These are phyloP conservation scores for Deilephila elpenor DNA, from an alignment of 2,888 invertebrate genomes.

Conservation along the genomic window DNA sequence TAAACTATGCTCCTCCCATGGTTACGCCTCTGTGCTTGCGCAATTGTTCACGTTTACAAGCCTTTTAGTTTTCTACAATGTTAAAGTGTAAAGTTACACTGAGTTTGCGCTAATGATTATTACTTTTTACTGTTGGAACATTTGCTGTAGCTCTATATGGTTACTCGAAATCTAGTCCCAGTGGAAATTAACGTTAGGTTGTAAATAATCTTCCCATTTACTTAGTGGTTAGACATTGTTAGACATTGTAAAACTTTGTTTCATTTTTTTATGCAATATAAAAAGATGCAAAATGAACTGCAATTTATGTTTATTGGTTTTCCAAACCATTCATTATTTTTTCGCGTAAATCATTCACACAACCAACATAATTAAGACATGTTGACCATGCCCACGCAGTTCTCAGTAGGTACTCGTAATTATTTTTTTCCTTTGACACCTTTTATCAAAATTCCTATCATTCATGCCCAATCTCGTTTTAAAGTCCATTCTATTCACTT, in stretches of 20 bases:
- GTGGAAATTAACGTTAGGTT: too few relatives aligned
- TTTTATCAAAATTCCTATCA: constrained; percentile 21
- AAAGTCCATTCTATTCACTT: constrained; percentile 27
- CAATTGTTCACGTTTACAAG: not conserved
- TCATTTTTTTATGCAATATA: too few relatives aligned
- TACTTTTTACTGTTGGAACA: too few relatives aligned
- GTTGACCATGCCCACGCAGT: too few relatives aligned
- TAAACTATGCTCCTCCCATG: constrained; percentile 21
- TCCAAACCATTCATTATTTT: not conserved
- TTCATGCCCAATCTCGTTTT: constrained; percentile 25
- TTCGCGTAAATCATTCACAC: not conserved
- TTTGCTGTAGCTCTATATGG: not conserved
- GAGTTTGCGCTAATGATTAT: too few relatives aligned
- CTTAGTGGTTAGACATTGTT: too few relatives aligned
- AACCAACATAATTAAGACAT: too few relatives aligned
- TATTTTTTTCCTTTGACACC: not conserved
- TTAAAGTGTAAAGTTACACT: not conserved
- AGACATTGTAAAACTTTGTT: not conserved
- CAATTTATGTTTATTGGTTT: too few relatives aligned
- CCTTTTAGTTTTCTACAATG: not conserved
- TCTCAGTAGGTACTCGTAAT: not conserved
- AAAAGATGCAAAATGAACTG: too few relatives aligned
- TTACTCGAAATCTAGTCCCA: too few relatives aligned
- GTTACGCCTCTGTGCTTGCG: constrained; percentile 22
- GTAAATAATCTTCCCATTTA: too few relatives aligned